Base-by-base conservation (phyloP, 2,113 vertebrate species). In the Rhinoderma darwinii region DNA sequence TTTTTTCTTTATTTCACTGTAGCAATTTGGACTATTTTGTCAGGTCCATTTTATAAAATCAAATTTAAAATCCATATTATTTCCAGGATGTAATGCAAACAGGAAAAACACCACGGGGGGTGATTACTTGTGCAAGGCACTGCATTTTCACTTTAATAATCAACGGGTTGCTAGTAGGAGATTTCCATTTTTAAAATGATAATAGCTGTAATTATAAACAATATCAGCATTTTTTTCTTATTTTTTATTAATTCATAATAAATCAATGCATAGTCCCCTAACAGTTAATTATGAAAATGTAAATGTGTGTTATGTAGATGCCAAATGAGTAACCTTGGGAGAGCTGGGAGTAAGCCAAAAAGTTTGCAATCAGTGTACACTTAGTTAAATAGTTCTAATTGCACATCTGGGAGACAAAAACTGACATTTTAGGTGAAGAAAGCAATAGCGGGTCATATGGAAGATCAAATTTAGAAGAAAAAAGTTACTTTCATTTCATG, bases 231-330 rank as follows among this genome's bases (percentile, higher is more conserved):
- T 37, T 63, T 63, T 18, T 3, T 12, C 56, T 61, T 35, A 50
- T 37, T 63, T 63, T 18, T 3, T 12, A 79, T 61, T 35, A 50
- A 39, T 74, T 73, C 20, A 74, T 83, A 11, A 43, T 61, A 75
- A 84, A 43, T 75, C 7, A 74, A 75, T 74, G 22, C 47, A 2
- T 3, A 68, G 12, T 84, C 72, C 83, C 72, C 44, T 76, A 61
- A 75, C 70, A 84, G 72, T 75, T 84, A 75, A 84, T 84, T 84
- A 84, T 59, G 83, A n/a, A 84, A 76, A 84, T 76, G 59, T 37
- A 61, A 84, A 75, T 61, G 83, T 61, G 35, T 61, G 15, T 84
- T 59, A 84, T 63, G 37, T 44, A 84, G 50, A 84, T 84, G 83
- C 32, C 50, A 84, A 61, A 75, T 54, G 61, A 32, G 51, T 75